Evolutionary conservation across 2,113 vertebrate species (phyloP).

Genomic region (Entomyzon cyanotis): DNA sequence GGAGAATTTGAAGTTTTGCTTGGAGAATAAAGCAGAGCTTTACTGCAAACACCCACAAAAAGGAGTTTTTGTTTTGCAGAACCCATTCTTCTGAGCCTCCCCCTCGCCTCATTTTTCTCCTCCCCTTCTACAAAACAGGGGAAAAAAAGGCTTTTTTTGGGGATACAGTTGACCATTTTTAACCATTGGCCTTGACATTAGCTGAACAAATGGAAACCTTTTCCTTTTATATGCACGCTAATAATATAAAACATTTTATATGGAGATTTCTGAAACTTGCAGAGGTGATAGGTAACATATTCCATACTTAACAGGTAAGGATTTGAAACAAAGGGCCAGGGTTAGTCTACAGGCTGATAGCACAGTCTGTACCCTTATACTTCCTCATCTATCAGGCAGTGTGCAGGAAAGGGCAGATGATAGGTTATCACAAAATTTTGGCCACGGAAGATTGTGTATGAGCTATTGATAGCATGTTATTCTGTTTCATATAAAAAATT

Average conservation of each 20-base stretch:
- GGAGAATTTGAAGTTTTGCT: neutral
- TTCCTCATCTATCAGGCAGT: neutral
- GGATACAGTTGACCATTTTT: neutral
- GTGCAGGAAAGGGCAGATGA: neutral
- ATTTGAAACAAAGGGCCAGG: neutral
- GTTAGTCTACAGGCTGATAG: neutral
- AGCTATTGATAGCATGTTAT: neutral
- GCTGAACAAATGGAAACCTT: neutral
- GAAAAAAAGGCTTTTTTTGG: neutral
- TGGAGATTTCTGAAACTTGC: neutral
- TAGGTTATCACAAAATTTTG: neutral
- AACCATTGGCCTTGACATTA: neutral
- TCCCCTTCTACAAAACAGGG: neutral
- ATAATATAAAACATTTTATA: neutral
- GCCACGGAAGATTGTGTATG: neutral
- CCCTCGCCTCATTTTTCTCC: neutral
- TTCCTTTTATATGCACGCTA: neutral
- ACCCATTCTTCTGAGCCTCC: neutral
- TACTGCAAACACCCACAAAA: neutral
- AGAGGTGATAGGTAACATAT: neutral
- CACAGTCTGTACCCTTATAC: neutral
- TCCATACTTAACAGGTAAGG: neutral
- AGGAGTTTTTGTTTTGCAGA: constrained; percentile 1
- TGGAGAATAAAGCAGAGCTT: neutral
- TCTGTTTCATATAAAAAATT: neutral